These are phyloP conservation scores for Urophycis tenuis DNA, from an alignment of 2,797 vertebrate genomes.

Conservation along the genomic window DNA sequence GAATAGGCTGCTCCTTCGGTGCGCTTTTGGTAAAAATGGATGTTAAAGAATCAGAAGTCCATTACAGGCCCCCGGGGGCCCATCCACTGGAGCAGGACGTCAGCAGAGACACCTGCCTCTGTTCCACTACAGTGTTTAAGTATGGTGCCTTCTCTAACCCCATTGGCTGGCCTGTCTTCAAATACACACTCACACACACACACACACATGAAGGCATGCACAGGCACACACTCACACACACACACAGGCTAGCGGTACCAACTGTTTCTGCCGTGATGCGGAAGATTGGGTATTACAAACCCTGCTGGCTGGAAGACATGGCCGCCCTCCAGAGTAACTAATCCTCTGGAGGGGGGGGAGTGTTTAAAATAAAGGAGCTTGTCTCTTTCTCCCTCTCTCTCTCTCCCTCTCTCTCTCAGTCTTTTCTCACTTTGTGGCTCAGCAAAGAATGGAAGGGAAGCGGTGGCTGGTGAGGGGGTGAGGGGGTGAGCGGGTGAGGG, in stretches of 20 bases:
- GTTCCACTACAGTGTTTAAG: slow-evolving; percentile 54
- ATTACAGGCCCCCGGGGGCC: slow-evolving; percentile 65
- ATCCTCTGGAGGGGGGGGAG: slow-evolving; percentile 51
- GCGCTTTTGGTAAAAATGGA: slow-evolving; percentile 66
- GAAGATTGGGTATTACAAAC: slow-evolving; percentile 64
- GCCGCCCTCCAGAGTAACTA: slow-evolving; percentile 68
- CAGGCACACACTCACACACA: slow-evolving; percentile 28
- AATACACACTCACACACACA: slow-evolving; percentile 25
- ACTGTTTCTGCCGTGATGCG: slow-evolving; percentile 61
- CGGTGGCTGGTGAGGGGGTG: slow-evolving; percentile 18
- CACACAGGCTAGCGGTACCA: slow-evolving; percentile 41
- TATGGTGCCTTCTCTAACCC: slow-evolving; percentile 28
- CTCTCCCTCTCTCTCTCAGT: too few species aligned
- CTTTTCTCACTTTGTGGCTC: slow-evolving; percentile 62
- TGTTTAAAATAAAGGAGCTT: slow-evolving; percentile 52
- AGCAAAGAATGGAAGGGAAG: slow-evolving; percentile 65
- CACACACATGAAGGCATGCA: slow-evolving; percentile 8
- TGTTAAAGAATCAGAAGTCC: slow-evolving; percentile 76
- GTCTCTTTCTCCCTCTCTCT: slow-evolving; percentile 54
- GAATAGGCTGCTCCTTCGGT: slow-evolving; percentile 52
- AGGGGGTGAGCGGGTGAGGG: slow-evolving; percentile 25
- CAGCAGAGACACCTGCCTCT: slow-evolving; percentile 62
- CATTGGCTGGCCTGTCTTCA: slow-evolving; percentile 60
- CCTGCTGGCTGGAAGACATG: slow-evolving; percentile 60
- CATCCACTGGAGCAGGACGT: slow-evolving; percentile 60